Evolutionary conservation across 2,113 vertebrate species (phyloP).

Genomic region (Pteropus alecto): DNA sequence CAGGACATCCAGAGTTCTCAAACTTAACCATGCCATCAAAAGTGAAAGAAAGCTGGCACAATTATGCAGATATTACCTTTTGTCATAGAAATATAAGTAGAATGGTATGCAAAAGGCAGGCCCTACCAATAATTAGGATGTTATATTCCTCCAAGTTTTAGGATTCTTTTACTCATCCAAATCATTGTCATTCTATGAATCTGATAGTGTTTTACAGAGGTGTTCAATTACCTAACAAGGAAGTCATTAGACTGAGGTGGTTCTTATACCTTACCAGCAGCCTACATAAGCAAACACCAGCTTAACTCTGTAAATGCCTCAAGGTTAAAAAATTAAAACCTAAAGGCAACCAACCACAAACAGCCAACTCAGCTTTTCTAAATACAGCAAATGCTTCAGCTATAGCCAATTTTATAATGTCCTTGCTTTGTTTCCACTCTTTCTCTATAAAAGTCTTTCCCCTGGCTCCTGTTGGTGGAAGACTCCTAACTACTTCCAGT

Average conservation of each 20-base stretch:
- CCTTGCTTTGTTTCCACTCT: not conserved
- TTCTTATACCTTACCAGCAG: not conserved
- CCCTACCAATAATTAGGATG: not conserved
- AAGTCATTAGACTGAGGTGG: not conserved
- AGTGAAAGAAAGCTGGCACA: not conserved
- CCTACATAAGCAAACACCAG: not conserved
- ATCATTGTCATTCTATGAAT: not conserved
- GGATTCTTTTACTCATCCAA: not conserved
- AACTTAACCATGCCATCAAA: not conserved
- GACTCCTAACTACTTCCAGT: not conserved
- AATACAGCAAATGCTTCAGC: not conserved
- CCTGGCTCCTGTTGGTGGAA: not conserved
- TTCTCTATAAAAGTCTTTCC: not conserved
- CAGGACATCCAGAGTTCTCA: not conserved
- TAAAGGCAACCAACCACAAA: not conserved
- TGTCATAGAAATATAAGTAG: not conserved
- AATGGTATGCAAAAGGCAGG: not conserved
- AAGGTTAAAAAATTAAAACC: not conserved
- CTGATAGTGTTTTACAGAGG: not conserved
- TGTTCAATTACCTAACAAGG: not conserved
- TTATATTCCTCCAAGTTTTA: not conserved
- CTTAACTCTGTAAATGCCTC: not conserved
- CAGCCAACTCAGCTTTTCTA: not conserved
- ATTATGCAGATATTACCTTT: not conserved
- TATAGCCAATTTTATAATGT: not conserved